Conservation (phyloP, 2,888 invertebrate species). For the Allacma fusca region DNA sequence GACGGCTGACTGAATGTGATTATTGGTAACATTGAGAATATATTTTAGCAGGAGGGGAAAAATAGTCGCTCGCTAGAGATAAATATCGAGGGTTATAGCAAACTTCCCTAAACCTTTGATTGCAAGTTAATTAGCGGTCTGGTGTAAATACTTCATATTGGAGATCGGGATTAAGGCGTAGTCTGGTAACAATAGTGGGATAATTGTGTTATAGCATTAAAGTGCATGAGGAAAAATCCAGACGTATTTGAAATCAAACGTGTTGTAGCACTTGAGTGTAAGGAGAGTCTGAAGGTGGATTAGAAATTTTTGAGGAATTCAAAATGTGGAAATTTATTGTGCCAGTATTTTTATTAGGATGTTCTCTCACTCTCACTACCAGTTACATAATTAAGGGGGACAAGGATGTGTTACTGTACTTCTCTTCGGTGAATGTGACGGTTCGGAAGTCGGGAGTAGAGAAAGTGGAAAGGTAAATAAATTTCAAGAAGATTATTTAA, state of each 20-base stretch:
- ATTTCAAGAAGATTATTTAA: background rate
- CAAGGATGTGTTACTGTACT: background rate
- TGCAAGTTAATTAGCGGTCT: background rate
- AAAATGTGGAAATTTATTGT: background rate
- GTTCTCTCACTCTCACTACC: too few species aligned
- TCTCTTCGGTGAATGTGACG: background rate
- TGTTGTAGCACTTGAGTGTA: too few species aligned
- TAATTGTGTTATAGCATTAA: too few species aligned
- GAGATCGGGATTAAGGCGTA: constrained; percentile 6
- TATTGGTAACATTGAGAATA: too few species aligned
- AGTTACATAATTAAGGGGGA: background rate
- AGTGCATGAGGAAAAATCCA: too few species aligned
- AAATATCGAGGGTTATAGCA: too few species aligned
- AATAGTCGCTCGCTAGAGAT: too few species aligned
- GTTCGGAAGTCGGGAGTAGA: background rate
- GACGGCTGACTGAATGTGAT: too few species aligned
- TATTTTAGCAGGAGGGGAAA: too few species aligned
- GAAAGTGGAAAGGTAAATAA: background rate
- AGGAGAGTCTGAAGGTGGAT: too few species aligned
- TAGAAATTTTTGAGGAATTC: background rate
- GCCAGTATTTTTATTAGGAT: background rate
- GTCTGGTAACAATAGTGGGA: too few species aligned
- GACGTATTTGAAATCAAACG: too few species aligned
- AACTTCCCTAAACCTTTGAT: background rate
- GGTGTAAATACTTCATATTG: background rate